These are phyloP conservation scores for Bombycilla garrulus DNA, from an alignment of 2,113 vertebrate species.

Conservation along the genomic window DNA sequence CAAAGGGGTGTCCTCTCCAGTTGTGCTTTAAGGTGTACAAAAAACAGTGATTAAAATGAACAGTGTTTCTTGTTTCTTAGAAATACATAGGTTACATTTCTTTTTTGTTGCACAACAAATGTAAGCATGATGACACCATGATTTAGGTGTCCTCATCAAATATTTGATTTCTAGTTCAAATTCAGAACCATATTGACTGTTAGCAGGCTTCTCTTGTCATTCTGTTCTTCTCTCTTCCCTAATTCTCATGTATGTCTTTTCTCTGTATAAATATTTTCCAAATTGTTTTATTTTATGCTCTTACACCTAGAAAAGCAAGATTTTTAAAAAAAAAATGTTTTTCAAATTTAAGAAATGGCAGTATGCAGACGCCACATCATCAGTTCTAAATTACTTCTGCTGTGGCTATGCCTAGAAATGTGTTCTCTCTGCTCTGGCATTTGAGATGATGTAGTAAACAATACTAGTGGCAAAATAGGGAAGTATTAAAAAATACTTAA, in stretches of 20 bases:
- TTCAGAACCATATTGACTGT: not conserved
- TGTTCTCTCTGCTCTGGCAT: not conserved
- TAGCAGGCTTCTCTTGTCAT: not conserved
- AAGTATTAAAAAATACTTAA: slow-evolving; percentile 61
- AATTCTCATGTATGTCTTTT: not conserved
- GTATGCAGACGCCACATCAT: not conserved
- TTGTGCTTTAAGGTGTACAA: not conserved
- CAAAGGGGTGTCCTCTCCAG: not conserved
- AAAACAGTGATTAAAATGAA: not conserved
- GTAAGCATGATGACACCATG: not conserved
- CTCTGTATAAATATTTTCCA: not conserved
- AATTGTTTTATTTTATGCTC: not conserved
- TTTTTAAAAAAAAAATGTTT: not conserved
- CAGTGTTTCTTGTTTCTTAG: not conserved
- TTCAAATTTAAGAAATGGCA: not conserved
- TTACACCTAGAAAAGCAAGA: not conserved
- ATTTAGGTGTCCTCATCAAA: not conserved
- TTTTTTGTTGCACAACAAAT: not conserved
- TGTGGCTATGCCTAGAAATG: not conserved
- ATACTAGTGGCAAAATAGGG: slow-evolving; percentile 38
- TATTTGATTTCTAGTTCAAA: slow-evolving; percentile 36
- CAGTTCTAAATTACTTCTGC: slow-evolving; percentile 25
- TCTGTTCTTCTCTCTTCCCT: not conserved
- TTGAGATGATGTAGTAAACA: slow-evolving; percentile 36
- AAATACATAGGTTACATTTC: not conserved